These are phyloP conservation scores for Crenuchus spilurus DNA, from an alignment of 2,797 vertebrate species.

Conservation along the genomic window DNA sequence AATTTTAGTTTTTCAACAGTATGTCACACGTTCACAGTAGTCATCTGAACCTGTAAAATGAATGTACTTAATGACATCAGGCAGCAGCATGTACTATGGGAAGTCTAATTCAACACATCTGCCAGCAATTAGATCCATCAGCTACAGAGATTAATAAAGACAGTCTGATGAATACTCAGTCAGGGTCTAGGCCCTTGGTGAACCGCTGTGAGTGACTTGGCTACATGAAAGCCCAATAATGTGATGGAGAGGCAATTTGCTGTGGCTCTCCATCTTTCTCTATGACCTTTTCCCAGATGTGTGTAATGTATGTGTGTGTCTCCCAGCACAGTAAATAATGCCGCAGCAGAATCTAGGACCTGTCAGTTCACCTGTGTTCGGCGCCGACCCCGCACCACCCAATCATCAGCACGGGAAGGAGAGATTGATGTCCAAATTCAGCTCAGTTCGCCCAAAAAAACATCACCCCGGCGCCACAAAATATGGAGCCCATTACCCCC, in stretches of 20 bases:
- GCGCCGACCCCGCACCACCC: slow-evolving; percentile 68
- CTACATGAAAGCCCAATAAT: slow-evolving; percentile 67
- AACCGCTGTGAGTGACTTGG: slow-evolving; percentile 58
- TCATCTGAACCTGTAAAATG: background rate
- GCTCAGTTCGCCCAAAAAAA: slow-evolving; percentile 65
- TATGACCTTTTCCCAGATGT: slow-evolving; percentile 80
- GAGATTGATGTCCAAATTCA: slow-evolving; percentile 75
- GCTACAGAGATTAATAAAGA: slow-evolving; percentile 55
- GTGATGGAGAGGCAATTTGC: slow-evolving; percentile 75
- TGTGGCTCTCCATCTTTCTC: slow-evolving; percentile 74
- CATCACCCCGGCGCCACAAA: slow-evolving; percentile 65
- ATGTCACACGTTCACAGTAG: background rate
- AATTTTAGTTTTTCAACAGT: background rate
- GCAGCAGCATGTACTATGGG: background rate
- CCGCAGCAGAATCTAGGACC: slow-evolving; percentile 66
- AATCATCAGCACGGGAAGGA: slow-evolving; percentile 63
- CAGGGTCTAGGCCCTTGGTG: slow-evolving; percentile 52
- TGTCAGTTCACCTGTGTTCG: slow-evolving; percentile 66
- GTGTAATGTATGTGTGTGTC: slow-evolving; percentile 70
- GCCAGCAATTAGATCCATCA: slow-evolving; percentile 27
- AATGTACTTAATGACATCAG: background rate
- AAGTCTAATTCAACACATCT: slow-evolving; percentile 33
- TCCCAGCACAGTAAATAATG: slow-evolving; percentile 74
- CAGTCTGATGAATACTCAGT: slow-evolving; percentile 53
- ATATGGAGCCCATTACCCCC: slow-evolving; percentile 70